Evolutionary conservation across 2,888 invertebrate genomes (phyloP), one percentile per base, ranked within the genome.

Genomic region (Tetragonula carbonaria): DNA sequence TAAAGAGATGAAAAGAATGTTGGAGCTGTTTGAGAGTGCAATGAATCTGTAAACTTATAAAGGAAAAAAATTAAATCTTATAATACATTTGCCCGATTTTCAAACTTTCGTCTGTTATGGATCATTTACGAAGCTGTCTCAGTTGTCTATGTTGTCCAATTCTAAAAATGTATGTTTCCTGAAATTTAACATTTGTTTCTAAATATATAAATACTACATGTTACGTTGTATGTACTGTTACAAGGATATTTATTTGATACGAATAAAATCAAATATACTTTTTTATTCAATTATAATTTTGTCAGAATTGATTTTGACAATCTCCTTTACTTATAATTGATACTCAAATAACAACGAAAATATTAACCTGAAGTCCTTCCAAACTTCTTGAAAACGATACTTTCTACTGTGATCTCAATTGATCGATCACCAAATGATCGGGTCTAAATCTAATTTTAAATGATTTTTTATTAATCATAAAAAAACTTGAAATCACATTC

Each of bases 1-100:
- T 84, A 94, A 94, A 85, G 94, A 94, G 84, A 92, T 94, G 88
- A 94, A 93, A 82, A 93, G 94, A 86, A 93, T 94, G 91, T 80
- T 94, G 88, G 94, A 94, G 57, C 84, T 94, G 45, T 94, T 94
- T 84, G 94, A 94, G 83, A 92, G 87, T 38, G 90, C 93, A 38
- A 93, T 94, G 91, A 94, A 93, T 88, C 75, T 93, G 66, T 93
- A 79, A 45, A 92, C 73, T 38, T 67, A 18, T 53, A 16, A 13
- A 38, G 13, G 2, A 2, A 0, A 33, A 66, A 33, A 4, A 45
- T 33, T n/a, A 13, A 55, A 38, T 11, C 55, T 53, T 63, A 23
- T 45, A 2, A 38, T 53, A 65, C 5, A 33, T n/a, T 21, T 16
- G 21, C 50, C 8, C 5, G 11, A 50, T 28, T 18, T 33, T 33